Conservation (phyloP, 2,797 vertebrate genomes). For the Pachyuromys duprasi region DNA sequence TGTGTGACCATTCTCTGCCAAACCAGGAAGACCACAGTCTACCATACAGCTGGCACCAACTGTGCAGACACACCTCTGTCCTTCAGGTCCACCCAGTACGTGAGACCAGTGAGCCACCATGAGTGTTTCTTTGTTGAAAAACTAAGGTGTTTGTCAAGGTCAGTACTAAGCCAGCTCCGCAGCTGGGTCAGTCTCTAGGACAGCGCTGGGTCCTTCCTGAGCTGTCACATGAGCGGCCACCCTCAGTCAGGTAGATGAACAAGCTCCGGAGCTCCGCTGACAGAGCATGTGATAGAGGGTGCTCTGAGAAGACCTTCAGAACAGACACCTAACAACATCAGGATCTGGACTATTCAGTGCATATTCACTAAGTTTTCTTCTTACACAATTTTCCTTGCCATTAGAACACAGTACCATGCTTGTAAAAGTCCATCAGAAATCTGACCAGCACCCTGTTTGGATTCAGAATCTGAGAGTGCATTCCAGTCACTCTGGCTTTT, state of each 20-base stretch:
- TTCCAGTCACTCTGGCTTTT: background rate
- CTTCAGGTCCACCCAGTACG: background rate
- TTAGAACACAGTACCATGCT: background rate
- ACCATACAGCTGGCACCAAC: background rate
- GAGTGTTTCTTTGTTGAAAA: background rate
- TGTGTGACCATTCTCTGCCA: background rate
- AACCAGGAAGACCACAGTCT: background rate
- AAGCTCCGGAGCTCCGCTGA: background rate
- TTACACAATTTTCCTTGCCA: background rate
- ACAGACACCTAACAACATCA: background rate
- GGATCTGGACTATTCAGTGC: background rate
- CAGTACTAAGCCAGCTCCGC: too few species aligned
- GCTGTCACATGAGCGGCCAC: accelerated
- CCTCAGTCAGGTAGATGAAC: background rate
- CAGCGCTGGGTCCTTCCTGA: background rate
- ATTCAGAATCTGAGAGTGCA: background rate
- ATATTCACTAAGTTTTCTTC: background rate
- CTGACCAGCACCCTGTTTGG: background rate
- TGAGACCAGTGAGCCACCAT: background rate
- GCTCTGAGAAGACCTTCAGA: background rate
- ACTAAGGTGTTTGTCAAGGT: background rate
- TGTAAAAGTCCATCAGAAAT: background rate
- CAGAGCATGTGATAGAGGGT: accelerated
- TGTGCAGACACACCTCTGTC: background rate
- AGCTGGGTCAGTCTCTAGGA: too few species aligned